Conservation (phyloP, 2,888 invertebrate species). For the Orchestes rusci region DNA sequence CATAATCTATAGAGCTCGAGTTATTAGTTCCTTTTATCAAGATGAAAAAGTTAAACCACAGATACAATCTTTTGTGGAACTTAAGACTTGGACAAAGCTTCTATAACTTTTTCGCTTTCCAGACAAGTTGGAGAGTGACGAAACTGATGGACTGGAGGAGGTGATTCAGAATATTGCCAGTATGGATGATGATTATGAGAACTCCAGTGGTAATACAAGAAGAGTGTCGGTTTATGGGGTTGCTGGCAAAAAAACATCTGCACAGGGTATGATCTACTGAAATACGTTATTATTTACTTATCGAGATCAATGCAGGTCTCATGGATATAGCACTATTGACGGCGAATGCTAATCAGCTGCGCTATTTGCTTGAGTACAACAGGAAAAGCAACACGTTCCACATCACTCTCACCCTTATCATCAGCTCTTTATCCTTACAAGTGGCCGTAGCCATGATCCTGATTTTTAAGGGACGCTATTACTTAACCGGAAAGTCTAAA, state of each 20-base stretch:
- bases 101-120: not conserved
- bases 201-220: slow-evolving; percentile 2
- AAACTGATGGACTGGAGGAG: no score
- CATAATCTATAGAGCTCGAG: no score
- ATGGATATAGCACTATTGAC: slow-evolving; percentile 65
- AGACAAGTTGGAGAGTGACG: slow-evolving; percentile 8
- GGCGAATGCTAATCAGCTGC: slow-evolving; percentile 63
- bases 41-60: slow-evolving; percentile 11
- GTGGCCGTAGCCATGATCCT: slow-evolving; percentile 55
- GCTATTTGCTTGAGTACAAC: slow-evolving; percentile 57
- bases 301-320: slow-evolving; percentile 57
- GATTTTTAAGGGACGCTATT: slow-evolving; percentile 54
- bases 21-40: slow-evolving; percentile 9
- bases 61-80: slow-evolving; percentile 12
- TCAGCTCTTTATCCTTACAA: slow-evolving; percentile 55
- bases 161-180: not conserved
- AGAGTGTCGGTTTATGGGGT: slow-evolving; percentile 32
- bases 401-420: slow-evolving; percentile 51
- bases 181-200: slow-evolving; percentile 5
- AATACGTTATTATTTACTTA: no score
- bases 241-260: slow-evolving; percentile 54
- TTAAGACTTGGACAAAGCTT: slow-evolving; percentile 7
- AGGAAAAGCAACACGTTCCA: slow-evolving; percentile 51
- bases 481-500: slow-evolving; percentile 48
- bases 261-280: slow-evolving; percentile 46